Evolutionary conservation across 2,113 vertebrate genomes (phyloP).

Genomic region (Henicopernis longicauda): DNA sequence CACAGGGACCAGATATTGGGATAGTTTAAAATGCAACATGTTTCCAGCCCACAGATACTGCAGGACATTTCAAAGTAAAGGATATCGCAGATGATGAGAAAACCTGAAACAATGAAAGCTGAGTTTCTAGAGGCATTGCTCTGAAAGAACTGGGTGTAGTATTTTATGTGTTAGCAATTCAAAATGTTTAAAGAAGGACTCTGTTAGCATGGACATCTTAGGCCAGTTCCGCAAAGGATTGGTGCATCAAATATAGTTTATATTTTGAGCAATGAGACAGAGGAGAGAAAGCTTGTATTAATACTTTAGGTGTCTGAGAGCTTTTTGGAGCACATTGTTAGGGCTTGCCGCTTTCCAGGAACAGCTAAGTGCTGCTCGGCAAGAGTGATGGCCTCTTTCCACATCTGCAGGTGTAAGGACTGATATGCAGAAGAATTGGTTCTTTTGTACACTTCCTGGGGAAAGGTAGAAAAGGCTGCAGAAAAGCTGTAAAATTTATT

Average conservation of each 20-base stretch:
- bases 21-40: neutral
- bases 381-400: neutral
- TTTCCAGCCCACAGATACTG: neutral
- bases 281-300: neutral
- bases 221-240: neutral
- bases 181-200: neutral
- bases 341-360: neutral
- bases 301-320: neutral
- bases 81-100: neutral
- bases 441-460: neutral
- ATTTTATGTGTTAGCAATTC: neutral
- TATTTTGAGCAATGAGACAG: neutral
- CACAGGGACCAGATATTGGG: neutral
- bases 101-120: neutral
- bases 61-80: neutral
- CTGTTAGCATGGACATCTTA: neutral
- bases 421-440: slow-evolving; percentile 13
- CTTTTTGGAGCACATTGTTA: neutral
- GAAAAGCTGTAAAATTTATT: neutral
- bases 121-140: neutral
- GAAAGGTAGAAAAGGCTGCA: neutral
- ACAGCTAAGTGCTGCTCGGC: neutral
- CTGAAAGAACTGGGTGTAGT: neutral
- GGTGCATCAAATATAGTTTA: neutral
- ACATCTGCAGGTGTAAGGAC: neutral